Conservation (phyloP, 2,113 vertebrate genomes). For the Tychaedon coryphoeus region DNA sequence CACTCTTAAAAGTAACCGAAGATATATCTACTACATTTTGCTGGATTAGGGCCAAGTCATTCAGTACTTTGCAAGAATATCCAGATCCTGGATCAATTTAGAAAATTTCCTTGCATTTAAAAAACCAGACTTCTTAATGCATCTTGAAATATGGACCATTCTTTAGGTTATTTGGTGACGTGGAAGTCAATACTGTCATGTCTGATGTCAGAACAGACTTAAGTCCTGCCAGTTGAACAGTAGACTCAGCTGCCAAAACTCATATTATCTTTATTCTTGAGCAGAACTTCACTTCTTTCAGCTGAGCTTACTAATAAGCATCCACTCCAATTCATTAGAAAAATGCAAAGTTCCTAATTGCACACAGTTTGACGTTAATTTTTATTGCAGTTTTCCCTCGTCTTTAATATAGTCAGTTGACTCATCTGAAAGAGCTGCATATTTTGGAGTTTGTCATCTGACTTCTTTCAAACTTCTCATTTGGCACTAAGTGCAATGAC, state of each 20-base stretch:
- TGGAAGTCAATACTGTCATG: not conserved
- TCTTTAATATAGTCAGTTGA: conserved; percentile 30
- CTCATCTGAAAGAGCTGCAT: conserved; percentile 51
- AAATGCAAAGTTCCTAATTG: conserved; percentile 1
- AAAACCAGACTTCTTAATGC: not conserved
- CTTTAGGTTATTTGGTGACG: not conserved
- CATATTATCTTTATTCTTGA: not conserved
- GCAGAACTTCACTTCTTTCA: conserved; percentile 16
- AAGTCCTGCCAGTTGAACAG: not conserved
- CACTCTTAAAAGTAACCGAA: not conserved
- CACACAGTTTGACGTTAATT: not conserved
- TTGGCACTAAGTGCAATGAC: conserved; percentile 79
- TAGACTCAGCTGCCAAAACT: conserved; percentile 5
- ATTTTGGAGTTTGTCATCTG: conserved; percentile 70
- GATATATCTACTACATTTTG: not conserved
- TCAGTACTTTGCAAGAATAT: not conserved
- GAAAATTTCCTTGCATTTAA: not conserved
- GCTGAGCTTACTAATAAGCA: not conserved
- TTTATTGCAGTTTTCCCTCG: conserved; percentile 12
- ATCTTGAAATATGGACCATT: not conserved
- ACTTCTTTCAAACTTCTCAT: conserved; percentile 79
- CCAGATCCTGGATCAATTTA: not conserved
- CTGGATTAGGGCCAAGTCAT: not conserved
- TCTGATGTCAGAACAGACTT: not conserved
- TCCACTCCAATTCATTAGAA: conserved; percentile 13